A percentile compares a stretch with the other conserved stretches of the same genome.
Evolutionary conservation across 2,113 vertebrate species (phyloP).

Genomic region (Rattus norvegicus): GRCr8 NC_086022.1:149653001-149653500

Average conservation of each 20-base stretch:
- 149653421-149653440: neutral
- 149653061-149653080: neutral
- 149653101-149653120: neutral
- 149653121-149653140: neutral
- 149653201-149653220: neutral
- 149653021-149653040: slow-evolving; percentile 23
- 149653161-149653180: neutral
- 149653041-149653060: neutral
- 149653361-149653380: neutral
- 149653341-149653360: neutral
- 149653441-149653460: neutral
- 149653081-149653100: neutral
- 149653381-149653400: neutral
- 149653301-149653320: neutral
- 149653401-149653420: neutral
- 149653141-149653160: neutral
- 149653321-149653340: neutral
- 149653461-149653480: neutral
- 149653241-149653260: neutral
- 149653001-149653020: slow-evolving; percentile 58
- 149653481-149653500: neutral
- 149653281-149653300: neutral
- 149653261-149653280: neutral
- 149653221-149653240: neutral
- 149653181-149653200: neutral